Conservation (phyloP, 2,888 invertebrate species). For the Drosophila rubida region DNA sequence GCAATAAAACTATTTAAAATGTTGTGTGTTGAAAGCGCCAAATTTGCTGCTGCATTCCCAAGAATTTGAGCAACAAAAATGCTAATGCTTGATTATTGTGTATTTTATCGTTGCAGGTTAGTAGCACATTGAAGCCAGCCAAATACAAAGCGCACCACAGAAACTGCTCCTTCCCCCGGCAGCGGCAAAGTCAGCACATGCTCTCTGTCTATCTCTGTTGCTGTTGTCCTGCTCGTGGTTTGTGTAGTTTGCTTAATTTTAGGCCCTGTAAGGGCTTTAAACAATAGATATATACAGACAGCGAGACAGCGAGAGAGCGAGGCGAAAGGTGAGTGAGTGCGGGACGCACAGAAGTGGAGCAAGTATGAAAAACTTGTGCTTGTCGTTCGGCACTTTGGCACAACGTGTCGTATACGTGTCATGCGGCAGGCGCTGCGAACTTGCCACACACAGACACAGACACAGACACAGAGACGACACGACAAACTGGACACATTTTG, state of each 20-base stretch:
- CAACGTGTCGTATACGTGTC: constrained; percentile 56
- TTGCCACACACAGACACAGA: constrained; percentile 13
- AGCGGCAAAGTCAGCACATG: constrained; percentile 1
- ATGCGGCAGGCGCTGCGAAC: constrained; percentile 23
- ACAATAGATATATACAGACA: constrained; percentile 33
- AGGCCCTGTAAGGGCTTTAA: constrained; percentile 50
- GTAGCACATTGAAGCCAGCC: constrained; percentile 19
- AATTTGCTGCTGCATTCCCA: constrained; percentile 10
- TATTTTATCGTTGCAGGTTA: constrained; percentile 60
- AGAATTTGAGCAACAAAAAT: constrained; percentile 9
- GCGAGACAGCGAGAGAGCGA: background rate
- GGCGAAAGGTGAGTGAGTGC: background rate
- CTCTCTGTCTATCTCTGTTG: background rate
- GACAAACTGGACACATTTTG: constrained; percentile 55
- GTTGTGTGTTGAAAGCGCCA: constrained; percentile 13
- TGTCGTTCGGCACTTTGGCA: constrained; percentile 50
- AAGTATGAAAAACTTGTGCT: constrained; percentile 28
- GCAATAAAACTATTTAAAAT: constrained; percentile 4
- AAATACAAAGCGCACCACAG: background rate
- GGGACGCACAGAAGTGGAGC: background rate
- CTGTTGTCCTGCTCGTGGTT: constrained; percentile 5
- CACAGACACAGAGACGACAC: background rate
- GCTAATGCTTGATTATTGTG: constrained; percentile 44
- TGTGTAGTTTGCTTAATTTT: constrained; percentile 32
- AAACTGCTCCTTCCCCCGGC: background rate